A percentile compares a stretch with the other conserved stretches of the same genome.
These are phyloP conservation scores for Pristionchus exspectatus DNA, from an alignment of 2,888 invertebrate species.

Conservation along the genomic window DNA sequence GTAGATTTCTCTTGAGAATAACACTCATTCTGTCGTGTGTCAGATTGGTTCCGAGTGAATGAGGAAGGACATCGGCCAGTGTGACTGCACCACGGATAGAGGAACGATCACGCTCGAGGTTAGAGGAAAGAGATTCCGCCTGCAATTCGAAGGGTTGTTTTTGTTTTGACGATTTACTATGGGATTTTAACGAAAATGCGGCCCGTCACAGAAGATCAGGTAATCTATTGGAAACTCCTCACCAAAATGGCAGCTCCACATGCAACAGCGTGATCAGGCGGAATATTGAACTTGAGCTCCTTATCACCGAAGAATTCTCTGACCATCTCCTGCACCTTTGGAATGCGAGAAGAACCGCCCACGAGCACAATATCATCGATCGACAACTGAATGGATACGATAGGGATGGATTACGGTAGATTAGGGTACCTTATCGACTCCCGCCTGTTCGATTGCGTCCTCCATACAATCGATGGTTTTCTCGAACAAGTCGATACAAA, in stretches of 20 bases:
- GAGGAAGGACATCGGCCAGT: conserved; percentile 36
- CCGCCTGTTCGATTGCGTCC: conserved; percentile 5
- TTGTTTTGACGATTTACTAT: neutral
- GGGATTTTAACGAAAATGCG: neutral
- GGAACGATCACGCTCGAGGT: neutral
- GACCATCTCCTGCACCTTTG: conserved; percentile 16
- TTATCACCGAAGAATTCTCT: conserved; percentile 41
- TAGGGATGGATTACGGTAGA: neutral
- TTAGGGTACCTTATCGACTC: neutral
- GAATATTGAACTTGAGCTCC: conserved; percentile 39
- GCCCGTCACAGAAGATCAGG: neutral
- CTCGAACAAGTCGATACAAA: conserved; percentile 53
- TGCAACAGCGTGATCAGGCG: conserved; percentile 43
- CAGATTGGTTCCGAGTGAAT: conserved; percentile 16
- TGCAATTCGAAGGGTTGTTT: neutral
- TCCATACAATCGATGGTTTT: conserved; percentile 21
- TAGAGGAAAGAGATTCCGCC: neutral
- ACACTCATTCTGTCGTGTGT: neutral
- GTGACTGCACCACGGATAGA: conserved; percentile 43
- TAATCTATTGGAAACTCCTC: neutral
- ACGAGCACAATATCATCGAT: conserved; percentile 47
- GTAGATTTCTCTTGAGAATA: conserved; percentile 27
- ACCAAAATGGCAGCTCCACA: conserved; percentile 51
- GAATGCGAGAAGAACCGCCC: conserved; percentile 52
- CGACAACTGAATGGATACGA: neutral